Evolutionary conservation across 2,888 invertebrate species (phyloP).

Genomic region (Thereva nobilitata): DNA sequence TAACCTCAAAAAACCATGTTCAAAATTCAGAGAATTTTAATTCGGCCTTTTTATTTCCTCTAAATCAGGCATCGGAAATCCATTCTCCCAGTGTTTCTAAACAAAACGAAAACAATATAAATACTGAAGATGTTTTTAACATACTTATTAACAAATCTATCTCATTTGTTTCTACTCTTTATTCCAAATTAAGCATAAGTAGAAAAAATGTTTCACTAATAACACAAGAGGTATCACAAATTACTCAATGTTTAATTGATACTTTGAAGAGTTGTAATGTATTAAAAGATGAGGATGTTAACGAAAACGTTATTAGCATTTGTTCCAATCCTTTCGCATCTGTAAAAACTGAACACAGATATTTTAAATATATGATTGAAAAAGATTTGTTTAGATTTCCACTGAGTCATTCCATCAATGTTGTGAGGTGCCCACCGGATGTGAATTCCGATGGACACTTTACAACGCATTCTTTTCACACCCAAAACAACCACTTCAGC

Average conservation of each 20-base stretch:
- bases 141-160: too few species aligned
- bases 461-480: too few species aligned
- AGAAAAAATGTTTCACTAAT: neutral
- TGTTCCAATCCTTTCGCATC: conserved; percentile 17
- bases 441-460: too few species aligned
- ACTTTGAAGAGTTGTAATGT: neutral
- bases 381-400: conserved; percentile 2
- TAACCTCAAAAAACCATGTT: too few species aligned
- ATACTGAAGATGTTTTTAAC: too few species aligned
- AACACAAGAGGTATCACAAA: neutral
- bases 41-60: too few species aligned
- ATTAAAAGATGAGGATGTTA: neutral
- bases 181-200: neutral
- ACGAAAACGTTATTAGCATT: neutral
- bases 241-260: neutral
- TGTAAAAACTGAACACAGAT: neutral
- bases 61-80: too few species aligned
- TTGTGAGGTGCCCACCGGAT: too few species aligned
- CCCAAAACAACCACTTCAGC: too few species aligned
- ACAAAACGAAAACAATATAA: too few species aligned
- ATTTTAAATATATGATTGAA: neutral
- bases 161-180: neutral
- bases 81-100: too few species aligned
- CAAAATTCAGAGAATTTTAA: too few species aligned
- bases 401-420: neutral